Evolutionary conservation across 2,113 vertebrate species (phyloP), one percentile per base, ranked within the genome.

Genomic region (Plotosus lineatus): DNA sequence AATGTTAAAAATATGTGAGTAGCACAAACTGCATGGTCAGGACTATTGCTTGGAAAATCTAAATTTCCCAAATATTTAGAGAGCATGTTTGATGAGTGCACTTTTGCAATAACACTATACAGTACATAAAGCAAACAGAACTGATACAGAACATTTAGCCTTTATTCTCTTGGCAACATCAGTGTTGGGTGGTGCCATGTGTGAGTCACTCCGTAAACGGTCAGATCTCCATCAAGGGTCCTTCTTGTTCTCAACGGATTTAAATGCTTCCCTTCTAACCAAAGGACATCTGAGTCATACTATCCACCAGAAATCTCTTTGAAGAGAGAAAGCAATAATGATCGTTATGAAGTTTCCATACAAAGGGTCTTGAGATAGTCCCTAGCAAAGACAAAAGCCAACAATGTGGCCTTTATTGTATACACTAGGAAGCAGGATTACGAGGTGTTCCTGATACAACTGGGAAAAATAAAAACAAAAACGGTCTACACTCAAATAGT

Each of bases 131-230:
- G 2, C 11, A 55, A 55, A 26, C 12, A 40, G 11, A 28, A 14
- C 21, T 56, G 23, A 40, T 26, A 1, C 19, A 56, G 73, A 8
- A 40, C 2, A 40, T 6, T n/a, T 26, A n/a, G 40, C 8, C 10
- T 48, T 23, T 40, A 33, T 28, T 23, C 3, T 66, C 6, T 63
- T 46, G 14, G 14, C 33, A 23, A 23, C 36, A 42, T 26, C 31
- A 40, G 23, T 14, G n/a, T 40, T 28, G 31, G 28, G 55, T 75
- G 53, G 72, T 68, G 11, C n/a, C 76, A 63, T n/a, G 44, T 19
- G 28, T 46, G 77, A 77, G 66, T 74, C 51, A 61, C 33, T 80
- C 38, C 10, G 28, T 71, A 86, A 86, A 84, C 61, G 71, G 51
- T 38, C 46, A 33, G 3, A 23, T 74, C 36, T 84, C 53, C 73